Evolutionary conservation across 2,888 invertebrate genomes (phyloP).

Genomic region (Andrena minutula): DNA sequence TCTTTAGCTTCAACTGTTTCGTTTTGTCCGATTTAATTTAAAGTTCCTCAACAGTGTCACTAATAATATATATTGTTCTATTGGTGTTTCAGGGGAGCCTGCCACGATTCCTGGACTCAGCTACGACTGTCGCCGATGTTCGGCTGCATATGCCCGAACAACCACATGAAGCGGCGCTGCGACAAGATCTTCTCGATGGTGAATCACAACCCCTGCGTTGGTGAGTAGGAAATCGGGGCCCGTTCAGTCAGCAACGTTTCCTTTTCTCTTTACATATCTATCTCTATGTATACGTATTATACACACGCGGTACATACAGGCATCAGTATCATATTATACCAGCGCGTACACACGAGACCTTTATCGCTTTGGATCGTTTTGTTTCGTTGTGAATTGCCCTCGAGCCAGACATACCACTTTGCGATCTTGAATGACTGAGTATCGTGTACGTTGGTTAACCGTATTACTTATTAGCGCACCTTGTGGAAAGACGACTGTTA

Average conservation of each 20-base stretch:
- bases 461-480: constrained; percentile 65
- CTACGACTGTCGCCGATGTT: constrained; percentile 95
- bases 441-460: constrained; percentile 49
- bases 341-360: constrained; percentile 47
- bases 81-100: constrained; percentile 89
- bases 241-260: constrained; percentile 30
- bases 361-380: constrained; percentile 44
- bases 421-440: constrained; percentile 61
- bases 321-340: constrained; percentile 33
- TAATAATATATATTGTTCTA: background rate
- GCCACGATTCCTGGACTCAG: constrained; percentile 95
- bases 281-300: constrained; percentile 40
- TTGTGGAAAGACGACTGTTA: constrained; percentile 65
- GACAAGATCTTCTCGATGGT: constrained; percentile 95
- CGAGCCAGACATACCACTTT: constrained; percentile 40
- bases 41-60: no score
- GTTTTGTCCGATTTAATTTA: no score
- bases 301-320: constrained; percentile 40
- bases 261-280: constrained; percentile 35
- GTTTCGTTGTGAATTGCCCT: constrained; percentile 51
- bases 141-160: constrained; percentile 96
- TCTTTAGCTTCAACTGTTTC: no score
- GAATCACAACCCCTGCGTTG: constrained; percentile 97
- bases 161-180: constrained; percentile 94
- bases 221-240: constrained; percentile 87